These are phyloP conservation scores for Corapipo altera DNA, from an alignment of 2,113 vertebrate genomes.

Conservation along the genomic window DNA sequence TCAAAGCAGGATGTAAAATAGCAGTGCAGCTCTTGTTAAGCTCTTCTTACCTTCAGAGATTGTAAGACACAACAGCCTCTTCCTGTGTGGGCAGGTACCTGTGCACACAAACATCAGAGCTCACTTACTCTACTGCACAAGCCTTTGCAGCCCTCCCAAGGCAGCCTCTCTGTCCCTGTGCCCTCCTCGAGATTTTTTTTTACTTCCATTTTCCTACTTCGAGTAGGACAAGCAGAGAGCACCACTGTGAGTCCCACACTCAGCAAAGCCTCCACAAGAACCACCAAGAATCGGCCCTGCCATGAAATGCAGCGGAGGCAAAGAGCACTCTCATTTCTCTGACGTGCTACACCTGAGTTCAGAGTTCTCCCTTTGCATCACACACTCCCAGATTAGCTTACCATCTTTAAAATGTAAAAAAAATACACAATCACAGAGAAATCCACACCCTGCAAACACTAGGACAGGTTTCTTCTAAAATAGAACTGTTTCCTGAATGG, in stretches of 20 bases:
- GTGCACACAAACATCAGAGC: background rate
- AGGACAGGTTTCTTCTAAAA: background rate
- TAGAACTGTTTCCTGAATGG: background rate
- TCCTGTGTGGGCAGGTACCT: too few relatives aligned
- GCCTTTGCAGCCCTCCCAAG: background rate
- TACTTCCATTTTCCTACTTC: background rate
- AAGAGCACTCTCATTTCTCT: background rate
- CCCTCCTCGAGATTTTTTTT: background rate
- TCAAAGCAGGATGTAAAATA: background rate
- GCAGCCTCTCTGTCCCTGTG: background rate
- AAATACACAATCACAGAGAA: background rate
- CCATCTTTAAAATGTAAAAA: background rate
- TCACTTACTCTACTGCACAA: background rate
- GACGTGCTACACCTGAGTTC: too few relatives aligned
- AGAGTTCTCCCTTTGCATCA: background rate
- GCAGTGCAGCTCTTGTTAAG: background rate
- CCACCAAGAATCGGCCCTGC: background rate
- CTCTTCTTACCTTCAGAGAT: background rate
- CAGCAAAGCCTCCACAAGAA: background rate
- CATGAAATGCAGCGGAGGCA: rapidly evolving
- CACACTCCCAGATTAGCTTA: background rate
- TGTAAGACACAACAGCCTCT: background rate
- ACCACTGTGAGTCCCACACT: background rate
- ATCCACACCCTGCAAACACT: background rate
- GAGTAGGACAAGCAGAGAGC: background rate